Conservation (phyloP, 1,140 invertebrate genomes). For the Anastrepha ludens region DNA sequence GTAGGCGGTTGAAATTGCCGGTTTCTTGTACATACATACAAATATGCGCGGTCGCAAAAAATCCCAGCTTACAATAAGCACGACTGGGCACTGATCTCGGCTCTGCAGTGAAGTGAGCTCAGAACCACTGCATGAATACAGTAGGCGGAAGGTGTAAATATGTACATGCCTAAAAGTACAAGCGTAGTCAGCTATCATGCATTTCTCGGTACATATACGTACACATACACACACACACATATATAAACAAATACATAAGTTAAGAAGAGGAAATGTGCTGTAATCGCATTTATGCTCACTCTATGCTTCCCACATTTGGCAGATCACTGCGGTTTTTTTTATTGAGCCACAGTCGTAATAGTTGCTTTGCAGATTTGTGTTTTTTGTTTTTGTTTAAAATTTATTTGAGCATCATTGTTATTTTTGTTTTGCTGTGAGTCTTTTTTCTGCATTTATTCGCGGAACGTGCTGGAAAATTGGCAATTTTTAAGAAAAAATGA, state of each 20-base stretch:
- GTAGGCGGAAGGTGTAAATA: constrained; percentile 4
- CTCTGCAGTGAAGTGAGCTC: neutral
- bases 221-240: no score
- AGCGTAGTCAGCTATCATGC: neutral
- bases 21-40: neutral
- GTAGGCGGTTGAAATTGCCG: neutral
- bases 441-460: neutral
- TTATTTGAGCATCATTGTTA: neutral
- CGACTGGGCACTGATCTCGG: neutral
- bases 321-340: constrained; percentile 8
- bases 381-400: neutral
- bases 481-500: neutral
- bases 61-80: no score
- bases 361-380: neutral
- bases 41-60: neutral
- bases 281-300: constrained; percentile 52
- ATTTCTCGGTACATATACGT: neutral
- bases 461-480: constrained; percentile 54
- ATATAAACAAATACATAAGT: neutral
- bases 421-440: neutral
- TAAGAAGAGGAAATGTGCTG: constrained; percentile 50
- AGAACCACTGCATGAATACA: neutral
- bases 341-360: neutral
- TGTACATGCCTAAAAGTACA: neutral
- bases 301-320: constrained; percentile 50